A percentile compares a stretch with the other conserved stretches of the same genome.
phyloP scores from a whole-genome alignment of 2,888 invertebrate genomes.

The Ophion costatus region DNA sequence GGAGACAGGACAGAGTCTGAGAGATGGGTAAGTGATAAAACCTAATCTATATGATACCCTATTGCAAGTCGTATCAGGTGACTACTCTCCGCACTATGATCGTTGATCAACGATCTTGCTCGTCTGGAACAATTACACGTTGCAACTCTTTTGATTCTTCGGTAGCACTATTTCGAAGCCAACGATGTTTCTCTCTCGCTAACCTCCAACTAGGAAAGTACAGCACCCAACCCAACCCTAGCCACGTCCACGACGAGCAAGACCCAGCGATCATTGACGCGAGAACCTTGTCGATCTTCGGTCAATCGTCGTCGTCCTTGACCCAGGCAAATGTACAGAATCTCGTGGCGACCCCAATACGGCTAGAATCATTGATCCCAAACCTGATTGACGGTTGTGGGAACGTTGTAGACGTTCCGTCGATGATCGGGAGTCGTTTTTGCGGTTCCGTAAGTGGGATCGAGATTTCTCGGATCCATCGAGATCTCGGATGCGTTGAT shows the following conservation, averaged over 20 bases:
- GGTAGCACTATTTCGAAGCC: background rate
- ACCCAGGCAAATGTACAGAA: background rate
- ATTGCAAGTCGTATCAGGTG: background rate
- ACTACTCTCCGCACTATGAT: background rate
- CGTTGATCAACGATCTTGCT: background rate
- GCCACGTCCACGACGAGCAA: too few species aligned
- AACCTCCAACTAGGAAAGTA: background rate
- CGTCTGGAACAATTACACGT: background rate
- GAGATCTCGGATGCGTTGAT: slow-evolving; percentile 76
- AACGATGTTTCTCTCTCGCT: background rate
- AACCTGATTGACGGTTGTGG: slow-evolving; percentile 55
- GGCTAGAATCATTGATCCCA: slow-evolving; percentile 24
- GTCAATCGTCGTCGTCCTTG: background rate
- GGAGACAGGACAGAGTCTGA: background rate
- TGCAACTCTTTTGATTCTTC: background rate
- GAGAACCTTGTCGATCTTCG: background rate
- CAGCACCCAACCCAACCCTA: background rate
- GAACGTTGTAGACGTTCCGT: slow-evolving; percentile 56
- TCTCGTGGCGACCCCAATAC: background rate
- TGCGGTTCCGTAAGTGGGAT: slow-evolving; percentile 54
- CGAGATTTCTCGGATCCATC: slow-evolving; percentile 78
- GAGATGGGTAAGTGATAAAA: background rate
- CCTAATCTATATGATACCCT: background rate
- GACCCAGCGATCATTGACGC: background rate
- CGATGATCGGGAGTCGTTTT: slow-evolving; percentile 51